These are phyloP conservation scores for Lepus americanus DNA, from an alignment of 2,113 vertebrate genomes.

Conservation along the genomic window DNA sequence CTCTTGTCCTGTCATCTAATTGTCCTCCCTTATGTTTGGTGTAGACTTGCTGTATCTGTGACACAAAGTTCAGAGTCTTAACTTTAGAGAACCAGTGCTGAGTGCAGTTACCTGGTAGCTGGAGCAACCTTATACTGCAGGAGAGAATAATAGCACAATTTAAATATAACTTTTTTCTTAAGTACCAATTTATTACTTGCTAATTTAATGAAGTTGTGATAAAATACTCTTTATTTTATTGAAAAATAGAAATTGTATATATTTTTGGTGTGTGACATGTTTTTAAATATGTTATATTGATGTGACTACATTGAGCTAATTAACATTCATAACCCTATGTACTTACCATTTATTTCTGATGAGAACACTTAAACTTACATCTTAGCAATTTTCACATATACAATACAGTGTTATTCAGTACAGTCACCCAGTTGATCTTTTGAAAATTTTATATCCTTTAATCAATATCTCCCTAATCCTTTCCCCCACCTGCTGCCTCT, in stretches of 20 bases:
- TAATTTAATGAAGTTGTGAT: slow-evolving; percentile 15
- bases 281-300: background rate
- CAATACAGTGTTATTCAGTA: background rate
- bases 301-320: background rate
- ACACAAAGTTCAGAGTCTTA: slow-evolving; percentile 43
- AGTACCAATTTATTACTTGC: slow-evolving; percentile 10
- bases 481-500: background rate
- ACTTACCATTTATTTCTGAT: background rate
- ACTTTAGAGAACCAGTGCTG: background rate
- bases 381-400: background rate
- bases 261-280: background rate
- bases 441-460: background rate
- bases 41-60: background rate
- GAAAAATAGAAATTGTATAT: background rate
- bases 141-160: background rate
- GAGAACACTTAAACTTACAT: background rate
- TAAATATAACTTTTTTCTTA: background rate
- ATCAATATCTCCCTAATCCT: background rate
- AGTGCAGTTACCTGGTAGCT: background rate
- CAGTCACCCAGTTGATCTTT: background rate
- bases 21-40: background rate
- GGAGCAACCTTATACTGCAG: background rate
- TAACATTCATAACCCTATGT: background rate
- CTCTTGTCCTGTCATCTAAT: background rate
- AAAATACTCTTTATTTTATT: background rate